These are phyloP conservation scores for Drosophila kohkoa DNA, from an alignment of 1,140 invertebrate species.

Conservation along the genomic window DNA sequence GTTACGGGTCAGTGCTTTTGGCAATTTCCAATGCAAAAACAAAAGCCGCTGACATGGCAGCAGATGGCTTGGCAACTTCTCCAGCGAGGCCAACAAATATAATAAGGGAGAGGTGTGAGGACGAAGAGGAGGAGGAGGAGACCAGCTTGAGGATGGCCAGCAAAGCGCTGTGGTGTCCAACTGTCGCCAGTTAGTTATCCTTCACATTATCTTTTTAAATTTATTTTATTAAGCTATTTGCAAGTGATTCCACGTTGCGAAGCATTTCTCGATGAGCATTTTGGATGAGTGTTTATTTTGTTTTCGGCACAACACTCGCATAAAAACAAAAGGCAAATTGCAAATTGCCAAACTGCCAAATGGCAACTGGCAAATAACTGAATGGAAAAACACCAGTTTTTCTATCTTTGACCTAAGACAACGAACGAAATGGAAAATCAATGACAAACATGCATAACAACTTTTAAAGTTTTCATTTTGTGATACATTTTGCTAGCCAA, in stretches of 20 bases:
- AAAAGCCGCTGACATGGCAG: constrained; percentile 65
- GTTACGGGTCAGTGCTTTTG: constrained; percentile 65
- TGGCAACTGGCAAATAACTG: neutral
- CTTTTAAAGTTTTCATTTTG: neutral
- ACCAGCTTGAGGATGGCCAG: neutral
- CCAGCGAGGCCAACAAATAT: too few species aligned
- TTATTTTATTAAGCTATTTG: constrained; percentile 50
- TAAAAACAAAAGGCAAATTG: constrained; percentile 20
- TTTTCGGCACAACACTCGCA: constrained; percentile 27
- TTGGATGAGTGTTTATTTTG: constrained; percentile 34
- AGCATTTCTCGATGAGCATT: constrained; percentile 15
- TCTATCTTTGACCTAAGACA: too few species aligned
- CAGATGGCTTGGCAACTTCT: constrained; percentile 55
- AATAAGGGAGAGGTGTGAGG: too few species aligned
- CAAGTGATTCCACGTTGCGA: constrained; percentile 38
- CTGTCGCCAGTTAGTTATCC: constrained; percentile 43
- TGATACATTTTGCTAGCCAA: neutral
- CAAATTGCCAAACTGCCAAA: constrained; percentile 16
- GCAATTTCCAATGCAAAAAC: constrained; percentile 63
- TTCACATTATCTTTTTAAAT: constrained; percentile 34
- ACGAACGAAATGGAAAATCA: constrained; percentile 11
- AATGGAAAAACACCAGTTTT: constrained; percentile 8
- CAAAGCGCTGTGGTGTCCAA: constrained; percentile 19
- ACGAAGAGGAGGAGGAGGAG: too few species aligned
- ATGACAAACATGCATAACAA: constrained; percentile 12